Evolutionary conservation across 1,140 invertebrate species (phyloP).

Genomic region (Euwallacea similis): DNA sequence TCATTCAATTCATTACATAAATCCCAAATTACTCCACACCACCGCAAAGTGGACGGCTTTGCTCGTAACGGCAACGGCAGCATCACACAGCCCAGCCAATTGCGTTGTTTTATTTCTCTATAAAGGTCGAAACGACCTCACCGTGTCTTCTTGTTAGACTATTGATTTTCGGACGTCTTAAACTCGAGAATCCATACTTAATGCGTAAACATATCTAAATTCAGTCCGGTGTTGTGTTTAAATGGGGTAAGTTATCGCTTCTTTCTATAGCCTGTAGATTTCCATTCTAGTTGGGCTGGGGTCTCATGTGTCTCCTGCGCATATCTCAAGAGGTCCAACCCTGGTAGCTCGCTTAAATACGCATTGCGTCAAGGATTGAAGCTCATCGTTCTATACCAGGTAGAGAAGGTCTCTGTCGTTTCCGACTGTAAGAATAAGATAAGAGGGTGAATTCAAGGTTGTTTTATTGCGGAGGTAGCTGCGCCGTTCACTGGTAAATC

Average conservation of each 20-base stretch:
- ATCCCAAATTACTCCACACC: conserved; percentile 41
- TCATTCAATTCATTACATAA: conserved; percentile 41
- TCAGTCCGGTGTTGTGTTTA: conserved; percentile 12
- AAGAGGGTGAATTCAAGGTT: too few relatives aligned
- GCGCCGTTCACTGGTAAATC: too few relatives aligned
- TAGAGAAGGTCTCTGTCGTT: too few relatives aligned
- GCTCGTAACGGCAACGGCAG: conserved; percentile 25
- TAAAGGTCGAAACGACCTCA: conserved; percentile 32
- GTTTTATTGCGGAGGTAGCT: too few relatives aligned
- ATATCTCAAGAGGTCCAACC: too few relatives aligned
- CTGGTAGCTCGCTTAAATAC: too few relatives aligned
- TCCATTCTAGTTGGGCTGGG: not conserved
- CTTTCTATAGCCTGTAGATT: too few relatives aligned
- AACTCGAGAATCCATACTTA: conserved; percentile 7
- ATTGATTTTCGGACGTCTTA: conserved; percentile 29
- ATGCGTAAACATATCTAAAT: conserved; percentile 9
- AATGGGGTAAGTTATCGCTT: conserved; percentile 3
- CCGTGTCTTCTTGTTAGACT: conserved; percentile 32
- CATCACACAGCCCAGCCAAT: conserved; percentile 31
- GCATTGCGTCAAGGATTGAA: too few relatives aligned
- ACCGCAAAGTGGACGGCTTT: conserved; percentile 38
- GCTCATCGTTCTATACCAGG: too few relatives aligned
- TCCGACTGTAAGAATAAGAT: too few relatives aligned
- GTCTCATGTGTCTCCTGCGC: too few relatives aligned
- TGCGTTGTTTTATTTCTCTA: conserved; percentile 36